phyloP scores from a whole-genome alignment of 2,113 vertebrate genomes.

The Conger conger region DNA sequence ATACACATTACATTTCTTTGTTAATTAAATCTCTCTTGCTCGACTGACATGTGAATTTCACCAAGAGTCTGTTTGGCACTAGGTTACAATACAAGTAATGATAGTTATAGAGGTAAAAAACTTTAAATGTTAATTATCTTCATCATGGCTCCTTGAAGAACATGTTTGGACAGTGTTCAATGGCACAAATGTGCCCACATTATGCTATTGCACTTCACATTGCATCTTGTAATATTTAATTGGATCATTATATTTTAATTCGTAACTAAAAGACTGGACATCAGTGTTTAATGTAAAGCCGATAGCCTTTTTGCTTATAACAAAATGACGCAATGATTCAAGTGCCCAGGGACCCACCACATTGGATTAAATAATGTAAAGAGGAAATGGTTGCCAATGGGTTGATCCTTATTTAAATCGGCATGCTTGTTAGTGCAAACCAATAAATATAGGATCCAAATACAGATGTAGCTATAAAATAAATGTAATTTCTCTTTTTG shows the following conservation, averaged over 20 bases:
- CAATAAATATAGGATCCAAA: not conserved
- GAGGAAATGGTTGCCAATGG: not conserved
- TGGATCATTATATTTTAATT: not conserved
- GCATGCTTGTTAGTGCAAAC: not conserved
- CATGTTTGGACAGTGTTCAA: not conserved
- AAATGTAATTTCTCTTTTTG: not conserved
- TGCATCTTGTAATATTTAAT: not conserved
- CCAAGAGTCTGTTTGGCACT: too few relatives aligned
- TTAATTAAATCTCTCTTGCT: not conserved
- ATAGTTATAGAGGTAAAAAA: too few relatives aligned
- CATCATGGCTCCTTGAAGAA: not conserved
- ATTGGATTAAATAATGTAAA: not conserved
- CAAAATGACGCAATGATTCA: not conserved
- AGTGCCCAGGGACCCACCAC: not conserved
- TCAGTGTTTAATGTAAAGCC: not conserved
- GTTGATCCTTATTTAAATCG: not conserved
- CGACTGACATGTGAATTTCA: too few relatives aligned
- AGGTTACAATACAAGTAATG: too few relatives aligned
- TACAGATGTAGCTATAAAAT: not conserved
- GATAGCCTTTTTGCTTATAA: not conserved
- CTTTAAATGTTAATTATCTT: not conserved
- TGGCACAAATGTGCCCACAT: not conserved
- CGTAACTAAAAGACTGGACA: not conserved
- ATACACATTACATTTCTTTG: not conserved
- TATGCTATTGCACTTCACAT: not conserved